A percentile compares a stretch with the other conserved stretches of the same genome.
Evolutionary conservation across 2,113 vertebrate species (phyloP).

Genomic region (Arizona elegans): DNA sequence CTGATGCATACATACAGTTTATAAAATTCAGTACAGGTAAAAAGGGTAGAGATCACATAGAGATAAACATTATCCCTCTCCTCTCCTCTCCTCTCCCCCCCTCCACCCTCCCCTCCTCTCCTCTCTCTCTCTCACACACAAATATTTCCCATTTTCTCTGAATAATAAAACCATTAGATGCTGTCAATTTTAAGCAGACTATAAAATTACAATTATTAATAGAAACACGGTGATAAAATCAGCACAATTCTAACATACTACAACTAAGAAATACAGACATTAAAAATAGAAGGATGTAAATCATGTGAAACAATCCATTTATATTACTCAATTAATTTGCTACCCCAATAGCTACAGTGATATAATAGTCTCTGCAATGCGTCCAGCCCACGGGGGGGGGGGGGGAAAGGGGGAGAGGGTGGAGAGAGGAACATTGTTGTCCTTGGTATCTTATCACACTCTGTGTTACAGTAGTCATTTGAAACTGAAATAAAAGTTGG

Average conservation of each 20-base stretch:
- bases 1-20: background rate
- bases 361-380: background rate
- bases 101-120: too few relatives aligned
- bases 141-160: constrained; percentile 4
- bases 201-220: background rate
- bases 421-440: background rate
- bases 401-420: background rate
- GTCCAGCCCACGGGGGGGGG: background rate
- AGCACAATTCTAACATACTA: constrained; percentile 16
- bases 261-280: constrained; percentile 34
- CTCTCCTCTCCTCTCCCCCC: background rate
- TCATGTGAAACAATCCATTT: constrained; percentile 14
- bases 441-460: background rate
- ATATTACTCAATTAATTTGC: background rate
- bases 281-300: constrained; percentile 24
- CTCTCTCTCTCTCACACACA: background rate
- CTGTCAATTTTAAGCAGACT: background rate
- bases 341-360: background rate
- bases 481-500: constrained; percentile 3
- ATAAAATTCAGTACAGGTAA: background rate
- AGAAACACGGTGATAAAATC: constrained; percentile 22
- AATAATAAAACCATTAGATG: background rate
- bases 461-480: background rate
- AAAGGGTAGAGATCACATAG: background rate
- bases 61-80: background rate